Evolutionary conservation across 1,140 invertebrate genomes (phyloP).

Genomic region (Pristionchus pacificus): DNA sequence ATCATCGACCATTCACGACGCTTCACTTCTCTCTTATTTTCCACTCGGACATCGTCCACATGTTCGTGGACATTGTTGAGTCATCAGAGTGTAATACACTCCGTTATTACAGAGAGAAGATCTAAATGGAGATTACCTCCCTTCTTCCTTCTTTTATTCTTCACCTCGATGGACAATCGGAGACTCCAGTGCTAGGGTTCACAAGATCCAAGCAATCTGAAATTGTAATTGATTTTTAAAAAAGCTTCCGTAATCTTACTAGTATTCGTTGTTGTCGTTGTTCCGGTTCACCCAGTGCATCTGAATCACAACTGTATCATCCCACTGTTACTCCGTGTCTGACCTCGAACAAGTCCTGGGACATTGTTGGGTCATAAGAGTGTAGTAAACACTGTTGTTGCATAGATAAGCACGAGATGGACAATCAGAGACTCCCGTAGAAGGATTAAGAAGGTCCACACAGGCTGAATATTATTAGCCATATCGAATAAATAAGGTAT

Average conservation of each 20-base stretch:
- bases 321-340: neutral
- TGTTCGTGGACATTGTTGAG: slow-evolving; percentile 21
- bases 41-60: slow-evolving; percentile 26
- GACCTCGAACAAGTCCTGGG: slow-evolving; percentile 23
- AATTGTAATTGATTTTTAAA: neutral
- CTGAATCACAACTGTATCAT: neutral
- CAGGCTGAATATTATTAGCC: slow-evolving; percentile 16
- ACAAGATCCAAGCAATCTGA: slow-evolving; percentile 15
- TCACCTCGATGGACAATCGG: slow-evolving; percentile 15
- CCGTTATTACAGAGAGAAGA: slow-evolving; percentile 4
- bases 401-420: slow-evolving; percentile 12
- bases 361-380: slow-evolving; percentile 28
- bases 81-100: slow-evolving; percentile 18
- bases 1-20: too few species aligned
- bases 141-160: slow-evolving; percentile 1
- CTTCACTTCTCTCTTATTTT: too few species aligned
- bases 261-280: neutral
- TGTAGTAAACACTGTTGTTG: slow-evolving; percentile 25
- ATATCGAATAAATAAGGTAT: too few species aligned
- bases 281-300: neutral
- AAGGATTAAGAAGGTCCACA: slow-evolving; percentile 17
- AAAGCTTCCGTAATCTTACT: neutral
- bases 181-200: slow-evolving; percentile 16
- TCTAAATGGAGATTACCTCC: slow-evolving; percentile 2
- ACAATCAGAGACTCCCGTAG: slow-evolving; percentile 22